These are phyloP conservation scores for Abramis brama DNA, from an alignment of 2,113 vertebrate genomes.

Conservation along the genomic window DNA sequence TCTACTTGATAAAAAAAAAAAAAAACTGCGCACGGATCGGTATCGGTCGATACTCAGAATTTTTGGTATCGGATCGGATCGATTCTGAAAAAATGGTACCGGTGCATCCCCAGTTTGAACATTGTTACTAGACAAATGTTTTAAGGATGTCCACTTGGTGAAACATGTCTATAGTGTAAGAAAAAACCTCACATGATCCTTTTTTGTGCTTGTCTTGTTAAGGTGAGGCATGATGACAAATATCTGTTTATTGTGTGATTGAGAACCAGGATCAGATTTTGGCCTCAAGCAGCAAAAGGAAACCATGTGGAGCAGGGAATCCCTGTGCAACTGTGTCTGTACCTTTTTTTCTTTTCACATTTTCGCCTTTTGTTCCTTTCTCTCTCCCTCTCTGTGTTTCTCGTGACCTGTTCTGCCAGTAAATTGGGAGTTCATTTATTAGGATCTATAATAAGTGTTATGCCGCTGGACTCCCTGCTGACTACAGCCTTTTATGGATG, in stretches of 20 bases:
- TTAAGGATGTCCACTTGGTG: background rate
- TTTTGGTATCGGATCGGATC: no score
- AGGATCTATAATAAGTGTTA: constrained; percentile 47
- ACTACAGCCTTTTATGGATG: constrained; percentile 44
- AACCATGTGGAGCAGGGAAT: constrained; percentile 42
- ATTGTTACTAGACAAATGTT: background rate
- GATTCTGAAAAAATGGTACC: no score
- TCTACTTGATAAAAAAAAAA: no score
- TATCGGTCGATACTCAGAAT: no score
- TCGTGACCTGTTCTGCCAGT: constrained; percentile 27
- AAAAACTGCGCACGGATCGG: no score
- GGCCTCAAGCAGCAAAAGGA: constrained; percentile 22
- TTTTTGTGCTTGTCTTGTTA: background rate
- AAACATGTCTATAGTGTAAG: background rate
- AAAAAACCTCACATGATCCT: background rate
- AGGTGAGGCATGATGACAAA: background rate
- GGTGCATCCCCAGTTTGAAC: no score
- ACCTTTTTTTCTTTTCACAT: constrained; percentile 13
- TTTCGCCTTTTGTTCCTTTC: background rate
- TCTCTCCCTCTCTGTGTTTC: background rate
- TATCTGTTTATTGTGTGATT: background rate
- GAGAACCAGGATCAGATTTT: constrained; percentile 45
- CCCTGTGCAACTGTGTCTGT: constrained; percentile 17
- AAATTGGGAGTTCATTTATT: constrained; percentile 44
- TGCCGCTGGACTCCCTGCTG: constrained; percentile 36